Evolutionary conservation across 2,113 vertebrate genomes (phyloP).

Genomic region (Hemicordylus capensis): DNA sequence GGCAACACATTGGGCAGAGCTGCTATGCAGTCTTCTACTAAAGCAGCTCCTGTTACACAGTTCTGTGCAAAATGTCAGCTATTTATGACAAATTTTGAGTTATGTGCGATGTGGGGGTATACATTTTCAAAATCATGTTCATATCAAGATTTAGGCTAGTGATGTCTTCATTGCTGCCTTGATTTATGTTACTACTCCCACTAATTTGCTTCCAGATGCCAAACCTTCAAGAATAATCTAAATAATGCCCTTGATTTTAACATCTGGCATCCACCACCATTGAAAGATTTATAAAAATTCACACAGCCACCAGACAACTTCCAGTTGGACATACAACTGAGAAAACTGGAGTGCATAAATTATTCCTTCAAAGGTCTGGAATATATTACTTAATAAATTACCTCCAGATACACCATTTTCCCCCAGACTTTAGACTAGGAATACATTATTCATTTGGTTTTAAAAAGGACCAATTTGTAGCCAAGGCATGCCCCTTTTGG

Average conservation of each 20-base stretch:
- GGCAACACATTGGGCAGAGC: too few species aligned
- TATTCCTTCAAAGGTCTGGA: conserved; percentile 53
- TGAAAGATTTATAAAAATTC: conserved; percentile 25
- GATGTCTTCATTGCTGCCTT: conserved; percentile 37
- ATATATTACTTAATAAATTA: conserved; percentile 42
- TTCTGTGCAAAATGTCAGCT: too few species aligned
- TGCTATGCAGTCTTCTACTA: too few species aligned
- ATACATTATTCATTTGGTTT: conserved; percentile 53
- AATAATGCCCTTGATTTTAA: conserved; percentile 7
- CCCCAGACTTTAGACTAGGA: conserved; percentile 48
- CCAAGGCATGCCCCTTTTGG: conserved; percentile 19
- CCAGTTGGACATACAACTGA: conserved; percentile 39
- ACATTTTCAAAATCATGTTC: conserved; percentile 1
- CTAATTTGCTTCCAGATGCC: not conserved
- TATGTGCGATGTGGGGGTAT: not conserved
- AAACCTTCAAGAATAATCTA: not conserved
- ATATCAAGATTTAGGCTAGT: not conserved
- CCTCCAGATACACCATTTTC: conserved; percentile 38
- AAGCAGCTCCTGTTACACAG: too few species aligned
- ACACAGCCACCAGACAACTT: conserved; percentile 2
- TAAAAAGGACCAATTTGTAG: conserved; percentile 24
- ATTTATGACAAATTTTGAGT: not conserved
- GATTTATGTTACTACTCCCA: not conserved
- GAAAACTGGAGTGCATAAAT: conserved; percentile 33
- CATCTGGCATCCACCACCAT: not conserved